Conservation (phyloP, 2,888 invertebrate species). For the Pseudolycoriella hygida region DNA sequence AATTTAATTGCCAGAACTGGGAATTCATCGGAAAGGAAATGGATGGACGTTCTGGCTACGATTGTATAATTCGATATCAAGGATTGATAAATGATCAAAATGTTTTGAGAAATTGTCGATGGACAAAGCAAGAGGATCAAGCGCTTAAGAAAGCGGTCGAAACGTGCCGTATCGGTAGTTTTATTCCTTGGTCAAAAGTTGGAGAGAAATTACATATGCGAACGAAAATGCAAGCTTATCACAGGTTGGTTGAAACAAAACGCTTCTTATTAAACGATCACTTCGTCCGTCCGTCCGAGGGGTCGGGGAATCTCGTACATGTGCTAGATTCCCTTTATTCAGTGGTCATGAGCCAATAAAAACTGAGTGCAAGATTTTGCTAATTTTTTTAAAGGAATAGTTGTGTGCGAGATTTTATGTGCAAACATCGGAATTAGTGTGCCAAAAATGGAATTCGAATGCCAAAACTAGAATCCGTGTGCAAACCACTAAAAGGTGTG, state of each 20-base stretch:
- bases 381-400: too few species aligned
- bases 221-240: slow-evolving; percentile 46
- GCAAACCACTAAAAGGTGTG: too few species aligned
- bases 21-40: slow-evolving; percentile 39
- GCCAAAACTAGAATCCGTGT: too few species aligned
- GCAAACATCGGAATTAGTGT: too few species aligned
- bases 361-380: too few species aligned
- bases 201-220: slow-evolving; percentile 41
- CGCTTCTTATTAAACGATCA: slow-evolving; percentile 6
- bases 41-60: slow-evolving; percentile 43
- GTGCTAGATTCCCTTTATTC: background rate
- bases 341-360: background rate
- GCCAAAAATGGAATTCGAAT: too few species aligned
- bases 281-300: too few species aligned
- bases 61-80: slow-evolving; percentile 48
- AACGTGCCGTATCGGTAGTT: slow-evolving; percentile 40
- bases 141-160: slow-evolving; percentile 42
- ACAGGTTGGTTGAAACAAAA: slow-evolving; percentile 27
- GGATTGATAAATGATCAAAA: slow-evolving; percentile 27
- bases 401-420: too few species aligned
- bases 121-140: slow-evolving; percentile 51
- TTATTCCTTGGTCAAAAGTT: slow-evolving; percentile 59
- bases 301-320: too few species aligned
- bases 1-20: slow-evolving; percentile 44
- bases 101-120: slow-evolving; percentile 29